Base-by-base conservation (phyloP, 2,888 invertebrate species). In the Spodoptera exigua region DNA sequence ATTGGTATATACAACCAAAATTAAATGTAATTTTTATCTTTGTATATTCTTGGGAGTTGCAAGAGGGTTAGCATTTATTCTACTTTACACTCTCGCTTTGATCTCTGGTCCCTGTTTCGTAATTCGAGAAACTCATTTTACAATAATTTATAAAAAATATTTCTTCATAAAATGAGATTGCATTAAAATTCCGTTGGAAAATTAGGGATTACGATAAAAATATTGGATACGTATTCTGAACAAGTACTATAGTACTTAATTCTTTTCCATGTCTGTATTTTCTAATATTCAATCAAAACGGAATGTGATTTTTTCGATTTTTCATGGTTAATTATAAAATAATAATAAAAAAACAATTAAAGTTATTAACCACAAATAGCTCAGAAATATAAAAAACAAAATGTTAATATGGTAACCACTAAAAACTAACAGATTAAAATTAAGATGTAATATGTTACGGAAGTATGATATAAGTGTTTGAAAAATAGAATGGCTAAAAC, bases 51-150 rank as follows among this genome's bases (percentile, higher is more conserved):
- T 61, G 70, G 76, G 72, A 72, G 62, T 69, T 40, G 68, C 75
- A 74, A 69, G 76, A 74, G 62, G 61, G 40, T 49, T 61, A 63
- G 44, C 40, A 44, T 60, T 59, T 63, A 64, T 54, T 66, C 43
- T 59, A 67, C 61, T 63, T 51, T 46, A 66, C 61, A 72, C 65
- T 74, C 63, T 70, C 61, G 75, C 65, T 49, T 68, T 52, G 62
- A 61, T 70, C 66, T 73, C 61, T 80, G 80, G 80, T 80, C 80
- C 80, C 80, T 64, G 68, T 61, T 61, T 71, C 41, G 52, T 64
- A 65, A 62, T 52, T 62, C 46, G 58, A 70, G 48, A 69, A 66
- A 66, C 53, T 57, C 51, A 64, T 64, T 66, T 58, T 41, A 49
- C 16, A 45, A 47, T 34, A 41, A 39, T 61, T 65, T 44, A 40